Conservation (phyloP, 2,888 invertebrate genomes). For the Chamaedrilus cognettii region DNA sequence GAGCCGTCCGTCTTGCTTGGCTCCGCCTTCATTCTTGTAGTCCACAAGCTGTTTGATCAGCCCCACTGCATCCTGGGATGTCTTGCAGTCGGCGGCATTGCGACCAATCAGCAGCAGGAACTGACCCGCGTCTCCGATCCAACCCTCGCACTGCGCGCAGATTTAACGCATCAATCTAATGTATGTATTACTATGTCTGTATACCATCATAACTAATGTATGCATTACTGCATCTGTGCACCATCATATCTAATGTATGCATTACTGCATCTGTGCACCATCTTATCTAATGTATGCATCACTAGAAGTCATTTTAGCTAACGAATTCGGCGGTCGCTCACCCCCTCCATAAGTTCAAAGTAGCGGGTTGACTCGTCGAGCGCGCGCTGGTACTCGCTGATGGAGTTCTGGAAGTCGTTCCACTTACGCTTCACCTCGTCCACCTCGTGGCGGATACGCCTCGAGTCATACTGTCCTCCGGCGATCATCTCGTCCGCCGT, state of each 20-base stretch:
- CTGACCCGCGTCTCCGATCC: slow-evolving; percentile 72
- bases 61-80: slow-evolving; percentile 66
- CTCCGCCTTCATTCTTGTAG: slow-evolving; percentile 74
- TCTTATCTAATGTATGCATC: no score
- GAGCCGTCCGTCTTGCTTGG: slow-evolving; percentile 70
- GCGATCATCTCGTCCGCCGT: slow-evolving; percentile 65
- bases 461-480: slow-evolving; percentile 58
- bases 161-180: no score
- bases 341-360: slow-evolving; percentile 75
- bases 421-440: slow-evolving; percentile 69
- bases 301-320: no score
- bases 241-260: no score
- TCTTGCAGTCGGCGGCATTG: slow-evolving; percentile 67
- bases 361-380: slow-evolving; percentile 74
- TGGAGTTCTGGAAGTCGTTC: slow-evolving; percentile 70
- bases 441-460: slow-evolving; percentile 66
- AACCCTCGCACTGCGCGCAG: slow-evolving; percentile 69
- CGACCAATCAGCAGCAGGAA: slow-evolving; percentile 69
- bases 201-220: no score
- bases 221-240: no score
- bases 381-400: slow-evolving; percentile 68
- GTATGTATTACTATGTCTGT: no score
- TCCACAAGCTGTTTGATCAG: slow-evolving; percentile 70
- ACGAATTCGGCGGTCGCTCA: no score
- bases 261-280: no score